These are phyloP conservation scores for Clarias laeviceps DNA, from an alignment of 2,797 vertebrate species.

Conservation along the genomic window DNA sequence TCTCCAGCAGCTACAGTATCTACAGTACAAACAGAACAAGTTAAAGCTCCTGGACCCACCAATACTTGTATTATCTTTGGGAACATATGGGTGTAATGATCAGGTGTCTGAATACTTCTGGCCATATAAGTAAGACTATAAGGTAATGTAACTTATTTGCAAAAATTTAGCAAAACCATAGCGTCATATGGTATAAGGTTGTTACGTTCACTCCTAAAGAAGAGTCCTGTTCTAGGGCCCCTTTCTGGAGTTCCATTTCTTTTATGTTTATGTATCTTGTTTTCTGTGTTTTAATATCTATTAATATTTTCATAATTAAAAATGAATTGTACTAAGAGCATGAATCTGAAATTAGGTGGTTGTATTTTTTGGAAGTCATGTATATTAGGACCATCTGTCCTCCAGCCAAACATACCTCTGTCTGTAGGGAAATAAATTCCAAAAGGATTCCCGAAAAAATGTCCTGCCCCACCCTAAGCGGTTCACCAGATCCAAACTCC, in stretches of 20 bases:
- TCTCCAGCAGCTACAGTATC: not conserved
- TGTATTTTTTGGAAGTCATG: constrained; percentile 63
- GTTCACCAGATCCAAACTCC: not conserved
- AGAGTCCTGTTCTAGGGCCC: no score
- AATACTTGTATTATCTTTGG: not conserved
- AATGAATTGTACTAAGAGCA: not conserved
- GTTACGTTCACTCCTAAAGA: not conserved
- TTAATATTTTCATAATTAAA: not conserved
- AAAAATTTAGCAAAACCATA: not conserved
- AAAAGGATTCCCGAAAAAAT: not conserved
- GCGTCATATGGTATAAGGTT: not conserved
- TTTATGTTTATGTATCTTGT: not conserved
- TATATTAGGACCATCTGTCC: constrained; percentile 48
- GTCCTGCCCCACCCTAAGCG: not conserved
- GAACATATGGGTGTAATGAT: not conserved
- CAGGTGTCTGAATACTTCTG: not conserved
- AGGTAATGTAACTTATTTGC: not conserved
- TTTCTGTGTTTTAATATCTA: not conserved
- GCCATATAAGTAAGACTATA: not conserved
- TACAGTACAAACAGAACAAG: not conserved
- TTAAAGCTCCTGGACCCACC: no score
- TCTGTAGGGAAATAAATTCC: not conserved
- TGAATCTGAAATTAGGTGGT: constrained; percentile 28
- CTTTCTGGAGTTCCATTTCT: not conserved
- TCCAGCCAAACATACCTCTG: constrained; percentile 56